These are phyloP conservation scores for Drosophila orena DNA, from an alignment of 1,140 invertebrate species.

Conservation along the genomic window DNA sequence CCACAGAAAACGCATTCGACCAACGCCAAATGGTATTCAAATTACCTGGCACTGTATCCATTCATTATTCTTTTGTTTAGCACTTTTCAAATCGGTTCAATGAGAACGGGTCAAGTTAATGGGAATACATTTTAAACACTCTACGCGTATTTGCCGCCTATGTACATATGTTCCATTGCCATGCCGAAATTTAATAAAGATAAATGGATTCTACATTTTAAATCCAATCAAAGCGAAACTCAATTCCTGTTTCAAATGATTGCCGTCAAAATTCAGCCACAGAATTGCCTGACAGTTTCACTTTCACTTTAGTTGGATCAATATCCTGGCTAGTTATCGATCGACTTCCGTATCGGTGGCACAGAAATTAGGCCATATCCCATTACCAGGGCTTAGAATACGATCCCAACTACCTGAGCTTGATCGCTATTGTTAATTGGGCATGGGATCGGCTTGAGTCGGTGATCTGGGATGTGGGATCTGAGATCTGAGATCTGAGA, in stretches of 20 bases:
- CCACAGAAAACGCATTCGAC: constrained; percentile 19
- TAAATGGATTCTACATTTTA: neutral
- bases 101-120: constrained; percentile 23
- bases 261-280: neutral
- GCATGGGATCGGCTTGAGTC: neutral
- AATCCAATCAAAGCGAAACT: neutral
- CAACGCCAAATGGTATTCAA: constrained; percentile 21
- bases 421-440: constrained; percentile 22
- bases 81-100: constrained; percentile 8
- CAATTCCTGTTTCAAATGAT: too few species aligned
- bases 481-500: neutral
- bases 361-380: constrained; percentile 24
- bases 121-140: constrained; percentile 11
- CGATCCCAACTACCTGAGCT: constrained; percentile 10
- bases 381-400: constrained; percentile 32
- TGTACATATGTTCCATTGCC: too few species aligned
- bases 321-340: constrained; percentile 36
- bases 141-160: neutral
- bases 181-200: too few species aligned
- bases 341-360: constrained; percentile 35
- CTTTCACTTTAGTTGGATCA: constrained; percentile 28
- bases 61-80: constrained; percentile 2
- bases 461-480: constrained; percentile 1
- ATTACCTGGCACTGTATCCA: neutral
- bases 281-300: constrained; percentile 1